Evolutionary conservation across 2,113 vertebrate species (phyloP).

Genomic region (Sprattus sprattus): DNA sequence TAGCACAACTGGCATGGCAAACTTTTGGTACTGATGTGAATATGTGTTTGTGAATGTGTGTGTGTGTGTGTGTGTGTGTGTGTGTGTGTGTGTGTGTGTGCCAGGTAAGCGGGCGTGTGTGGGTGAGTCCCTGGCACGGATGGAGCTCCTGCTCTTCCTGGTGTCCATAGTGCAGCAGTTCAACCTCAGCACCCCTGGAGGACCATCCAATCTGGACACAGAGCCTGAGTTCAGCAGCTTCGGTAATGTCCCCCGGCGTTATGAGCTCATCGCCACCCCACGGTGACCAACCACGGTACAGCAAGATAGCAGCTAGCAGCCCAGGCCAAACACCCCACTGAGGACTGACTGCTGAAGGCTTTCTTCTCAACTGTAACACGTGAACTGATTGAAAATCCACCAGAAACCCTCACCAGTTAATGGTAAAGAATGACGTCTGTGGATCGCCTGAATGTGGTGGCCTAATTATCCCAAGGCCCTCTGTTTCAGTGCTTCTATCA

Average conservation of each 20-base stretch:
- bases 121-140: constrained; percentile 71
- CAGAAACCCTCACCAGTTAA: too few relatives aligned
- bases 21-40: too few relatives aligned
- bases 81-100: background rate
- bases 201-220: constrained; percentile 60
- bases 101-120: constrained; percentile 72
- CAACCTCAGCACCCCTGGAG: constrained; percentile 58
- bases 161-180: constrained; percentile 68
- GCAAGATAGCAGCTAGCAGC: background rate
- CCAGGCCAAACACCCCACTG: background rate
- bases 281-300: constrained; percentile 40
- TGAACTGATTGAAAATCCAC: too few relatives aligned
- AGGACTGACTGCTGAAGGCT: too few relatives aligned
- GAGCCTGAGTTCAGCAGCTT: constrained; percentile 65
- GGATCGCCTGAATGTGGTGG: too few relatives aligned
- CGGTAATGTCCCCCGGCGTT: constrained; percentile 57
- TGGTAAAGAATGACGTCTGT: too few relatives aligned
- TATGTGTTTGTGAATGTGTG: too few relatives aligned
- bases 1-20: too few relatives aligned
- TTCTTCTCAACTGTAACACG: too few relatives aligned
- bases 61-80: too few relatives aligned
- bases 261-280: constrained; percentile 62
- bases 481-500: too few relatives aligned
- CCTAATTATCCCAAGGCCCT: too few relatives aligned
- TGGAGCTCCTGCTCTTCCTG: constrained; percentile 74